Evolutionary conservation across 2,113 vertebrate species (phyloP).

Genomic region (Takifugu flavidus): DNA sequence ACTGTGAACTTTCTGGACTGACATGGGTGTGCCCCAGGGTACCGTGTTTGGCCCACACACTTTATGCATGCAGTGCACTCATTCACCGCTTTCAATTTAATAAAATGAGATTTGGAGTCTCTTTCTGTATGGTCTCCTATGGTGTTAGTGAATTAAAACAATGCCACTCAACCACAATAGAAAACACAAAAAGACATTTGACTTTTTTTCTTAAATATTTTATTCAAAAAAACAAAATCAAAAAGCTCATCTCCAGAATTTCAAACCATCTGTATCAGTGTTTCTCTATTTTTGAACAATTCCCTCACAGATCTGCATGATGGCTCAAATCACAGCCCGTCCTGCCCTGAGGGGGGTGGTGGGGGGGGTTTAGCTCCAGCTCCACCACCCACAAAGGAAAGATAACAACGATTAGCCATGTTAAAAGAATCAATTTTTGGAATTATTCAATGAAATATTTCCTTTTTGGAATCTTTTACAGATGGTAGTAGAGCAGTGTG

Average conservation of each 20-base stretch:
- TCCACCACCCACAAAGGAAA: neutral
- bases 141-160: neutral
- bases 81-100: conserved; percentile 29
- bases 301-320: conserved; percentile 10
- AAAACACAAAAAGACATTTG: neutral
- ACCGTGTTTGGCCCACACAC: neutral
- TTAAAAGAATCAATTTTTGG: neutral
- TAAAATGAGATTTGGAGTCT: neutral
- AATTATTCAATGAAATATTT: neutral
- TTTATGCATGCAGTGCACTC: conserved; percentile 11
- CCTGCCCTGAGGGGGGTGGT: neutral
- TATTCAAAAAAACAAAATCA: conserved; percentile 61
- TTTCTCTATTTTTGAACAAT: conserved; percentile 37
- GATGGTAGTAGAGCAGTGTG: neutral
- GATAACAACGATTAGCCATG: neutral
- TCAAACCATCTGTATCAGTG: conserved; percentile 72
- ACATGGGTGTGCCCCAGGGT: neutral
- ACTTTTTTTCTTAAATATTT: conserved; percentile 63
- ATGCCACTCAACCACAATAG: neutral
- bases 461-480: neutral
- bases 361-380: conserved; percentile 7
- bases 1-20: conserved; percentile 12
- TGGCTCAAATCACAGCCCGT: conserved; percentile 11
- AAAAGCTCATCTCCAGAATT: conserved; percentile 47
- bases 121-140: neutral